Conservation (phyloP, 2,888 invertebrate species). For the Pandemis heparana region DNA sequence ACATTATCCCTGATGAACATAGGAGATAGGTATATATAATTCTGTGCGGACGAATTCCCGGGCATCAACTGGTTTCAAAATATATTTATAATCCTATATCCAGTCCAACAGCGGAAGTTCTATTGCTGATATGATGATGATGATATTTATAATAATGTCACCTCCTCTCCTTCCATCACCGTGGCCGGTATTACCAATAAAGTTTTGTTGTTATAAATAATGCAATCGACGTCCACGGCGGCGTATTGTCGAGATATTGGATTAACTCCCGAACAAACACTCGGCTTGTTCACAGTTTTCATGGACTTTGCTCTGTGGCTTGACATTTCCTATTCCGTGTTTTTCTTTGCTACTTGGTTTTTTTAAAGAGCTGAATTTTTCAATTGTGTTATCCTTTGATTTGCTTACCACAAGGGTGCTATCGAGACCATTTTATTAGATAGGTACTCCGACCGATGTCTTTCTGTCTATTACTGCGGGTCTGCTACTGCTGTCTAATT, state of each 20-base stretch:
- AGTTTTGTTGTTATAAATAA: slow-evolving; percentile 53
- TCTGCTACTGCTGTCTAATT: no score
- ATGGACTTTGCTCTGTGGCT: slow-evolving; percentile 32
- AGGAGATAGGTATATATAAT: no score
- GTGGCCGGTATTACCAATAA: slow-evolving; percentile 50
- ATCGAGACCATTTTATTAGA: no score
- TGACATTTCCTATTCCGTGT: slow-evolving; percentile 4
- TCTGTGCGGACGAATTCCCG: no score
- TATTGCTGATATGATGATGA: no score
- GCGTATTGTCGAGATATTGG: slow-evolving; percentile 51
- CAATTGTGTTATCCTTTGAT: neutral
- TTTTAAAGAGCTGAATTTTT: neutral
- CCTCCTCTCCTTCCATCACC: slow-evolving; percentile 20
- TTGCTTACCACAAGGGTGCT: no score
- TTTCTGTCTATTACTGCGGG: no score
- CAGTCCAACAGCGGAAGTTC: no score
- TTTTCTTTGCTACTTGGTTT: neutral
- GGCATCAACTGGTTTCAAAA: no score
- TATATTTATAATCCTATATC: no score
- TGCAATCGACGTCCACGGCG: slow-evolving; percentile 49
- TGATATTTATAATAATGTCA: neutral
- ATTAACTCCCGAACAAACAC: slow-evolving; percentile 51
- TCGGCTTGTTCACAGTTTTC: slow-evolving; percentile 41
- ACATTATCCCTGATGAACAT: no score
- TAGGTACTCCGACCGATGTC: no score